Evolutionary conservation across 2,888 invertebrate genomes (phyloP), one percentile per base, ranked within the genome.

Genomic region (Corbicula japonica): DNA sequence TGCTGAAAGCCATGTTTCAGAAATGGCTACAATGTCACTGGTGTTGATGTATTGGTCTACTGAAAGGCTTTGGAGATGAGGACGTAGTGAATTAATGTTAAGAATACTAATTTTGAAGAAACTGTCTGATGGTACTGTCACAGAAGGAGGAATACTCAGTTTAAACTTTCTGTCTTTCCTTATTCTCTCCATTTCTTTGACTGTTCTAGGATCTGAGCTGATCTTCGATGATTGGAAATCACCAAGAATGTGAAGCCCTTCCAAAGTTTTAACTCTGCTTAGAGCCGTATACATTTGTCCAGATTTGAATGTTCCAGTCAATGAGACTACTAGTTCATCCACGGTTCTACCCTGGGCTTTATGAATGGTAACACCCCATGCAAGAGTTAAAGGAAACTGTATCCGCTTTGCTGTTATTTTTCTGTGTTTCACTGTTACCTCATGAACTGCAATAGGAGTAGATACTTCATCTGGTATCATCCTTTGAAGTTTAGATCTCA

Each of bases 291-390:
- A 60, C 23, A 60, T 41, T 23, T 60, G 38, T 1, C 38, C 60
- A 41, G 41, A 12, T 3, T 10, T 2, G 26, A 23, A 60, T 23
- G 60, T 60, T 1, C 60, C 60, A 26, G 18, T 28, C 5, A 2
- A 26, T 26, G 41, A 38, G 8, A 60, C 28, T 4, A 41, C 60
- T 8, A 70, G 28, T 18, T 70, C n/a, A 8, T 70, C 52, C 30
- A 61, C 32, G 15, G 79, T 79, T 28, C 44, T 70, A 1, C 74
- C 74, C 52, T 75, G 74, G 12, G 41, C 34, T 44, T 78, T 69
- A 35, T 78, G 73, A 12, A 60, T 56, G 2, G 70, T 78, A 5
- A 52, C 32, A 1, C 32, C 70, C 48, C 50, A 74, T 18, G 78
- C 70, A 23, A 70, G 48, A n/a, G 61, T 72, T 5, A 58, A 8